Evolutionary conservation across 2,113 vertebrate genomes (phyloP), one percentile per base, ranked within the genome.

Genomic region (Hassar affinis): DNA sequence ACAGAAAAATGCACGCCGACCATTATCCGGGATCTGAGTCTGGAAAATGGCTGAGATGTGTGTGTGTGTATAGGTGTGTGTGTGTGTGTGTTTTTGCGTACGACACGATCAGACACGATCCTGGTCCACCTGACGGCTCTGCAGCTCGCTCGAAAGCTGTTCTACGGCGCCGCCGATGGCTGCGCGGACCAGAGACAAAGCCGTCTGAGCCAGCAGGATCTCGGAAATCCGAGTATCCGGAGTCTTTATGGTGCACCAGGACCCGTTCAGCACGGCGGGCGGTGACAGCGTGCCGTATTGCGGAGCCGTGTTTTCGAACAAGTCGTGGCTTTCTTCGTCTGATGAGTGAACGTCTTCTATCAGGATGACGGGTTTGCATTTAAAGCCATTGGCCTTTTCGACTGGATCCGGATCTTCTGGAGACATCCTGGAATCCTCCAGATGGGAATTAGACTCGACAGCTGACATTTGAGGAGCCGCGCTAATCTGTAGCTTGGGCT

Each of bases 121-220:
- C 61, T 82, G 81, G 69, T 69, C 35, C 78, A 75, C 75, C 76
- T 79, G 45, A 69, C 35, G 51, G 11, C 75, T 82, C 61, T 87
- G 86, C 61, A 80, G 76, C 25, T 92, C 91, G 27, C 72, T 75
- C 64, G 51, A 83, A 71, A 92, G 82, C 86, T 91, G 89, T 57
- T 91, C 86, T 64, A 92, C 66, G 0, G 91, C 91, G 0, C 88
- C 86, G 4, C 45, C 84, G 61, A 92, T 56, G 15, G 90, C 90
- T 25, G 87, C 78, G 62, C 49, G 88, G 59, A 92, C 90, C 85
- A 92, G 78, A 11, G 84, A 88, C 76, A 69, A 47, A 12, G 90
- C 91, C 0, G 80, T 85, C 85, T 90, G 90, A 11, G 87, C 62
- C 33, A 92, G 88, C 59, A 85, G 57, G 47, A 11, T 84, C 86